Percentiles rank a stretch among this genome's conserved stretches.
phyloP scores from a whole-genome alignment of 2,113 vertebrate species.

The Poeciliopsis turrubarensis region DNA sequence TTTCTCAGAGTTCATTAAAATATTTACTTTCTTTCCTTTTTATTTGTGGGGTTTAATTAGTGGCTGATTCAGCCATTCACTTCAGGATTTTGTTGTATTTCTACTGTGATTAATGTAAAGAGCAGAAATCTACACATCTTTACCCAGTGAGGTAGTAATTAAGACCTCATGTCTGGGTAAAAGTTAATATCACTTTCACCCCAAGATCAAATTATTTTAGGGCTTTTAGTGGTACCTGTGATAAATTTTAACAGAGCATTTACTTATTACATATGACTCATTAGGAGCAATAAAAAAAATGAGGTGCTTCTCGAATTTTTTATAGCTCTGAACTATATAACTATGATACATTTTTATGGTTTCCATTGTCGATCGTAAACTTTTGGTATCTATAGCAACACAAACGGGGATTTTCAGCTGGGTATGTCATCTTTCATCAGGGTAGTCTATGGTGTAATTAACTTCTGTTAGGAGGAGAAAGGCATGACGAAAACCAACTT shows the following conservation, averaged over 20 bases:
- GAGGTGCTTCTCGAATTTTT: not conserved
- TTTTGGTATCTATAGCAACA: not conserved
- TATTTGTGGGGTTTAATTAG: not conserved
- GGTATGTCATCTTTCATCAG: not conserved
- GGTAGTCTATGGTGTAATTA: slow-evolving; percentile 4
- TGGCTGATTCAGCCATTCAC: slow-evolving; percentile 15
- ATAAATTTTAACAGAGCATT: slow-evolving; percentile 13
- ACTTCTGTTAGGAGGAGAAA: slow-evolving; percentile 18
- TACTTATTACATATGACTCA: slow-evolving; percentile 4
- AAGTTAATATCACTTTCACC: slow-evolving; percentile 7
- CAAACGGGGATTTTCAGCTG: not conserved
- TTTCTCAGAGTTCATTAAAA: slow-evolving; percentile 34
- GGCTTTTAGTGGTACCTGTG: not conserved
- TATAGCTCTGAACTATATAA: not conserved
- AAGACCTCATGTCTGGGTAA: slow-evolving; percentile 37
- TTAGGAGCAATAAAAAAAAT: not conserved
- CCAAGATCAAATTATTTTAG: not conserved
- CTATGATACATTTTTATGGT: not conserved
- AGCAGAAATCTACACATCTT: slow-evolving; percentile 57
- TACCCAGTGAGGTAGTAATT: slow-evolving; percentile 39
- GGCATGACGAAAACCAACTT: slow-evolving; percentile 1
- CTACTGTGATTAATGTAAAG: slow-evolving; percentile 26
- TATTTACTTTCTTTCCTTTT: slow-evolving; percentile 30
- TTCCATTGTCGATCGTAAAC: slow-evolving; percentile 10
- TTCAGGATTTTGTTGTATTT: slow-evolving; percentile 19